Percentiles rank a stretch among this genome's conserved stretches.
Evolutionary conservation across 2,797 vertebrate species (phyloP).

Genomic region (Cottoperca gobio): DNA sequence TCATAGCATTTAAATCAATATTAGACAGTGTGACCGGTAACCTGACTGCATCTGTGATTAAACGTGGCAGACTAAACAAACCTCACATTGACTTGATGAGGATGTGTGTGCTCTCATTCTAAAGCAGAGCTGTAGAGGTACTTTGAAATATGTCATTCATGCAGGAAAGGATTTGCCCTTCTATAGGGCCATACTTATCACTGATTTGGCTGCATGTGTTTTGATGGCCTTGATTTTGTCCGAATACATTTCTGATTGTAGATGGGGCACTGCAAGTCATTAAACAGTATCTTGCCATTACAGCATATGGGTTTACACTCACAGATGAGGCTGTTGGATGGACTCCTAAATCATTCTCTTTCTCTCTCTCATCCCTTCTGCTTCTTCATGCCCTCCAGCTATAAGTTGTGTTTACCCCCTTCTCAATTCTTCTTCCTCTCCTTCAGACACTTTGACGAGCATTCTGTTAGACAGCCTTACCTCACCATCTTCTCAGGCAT

Average conservation of each 20-base stretch:
- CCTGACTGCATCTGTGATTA: conserved; percentile 15
- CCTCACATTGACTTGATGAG: conserved; percentile 3
- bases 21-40: conserved; percentile 24
- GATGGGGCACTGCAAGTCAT: conserved; percentile 26
- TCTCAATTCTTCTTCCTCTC: conserved; percentile 24
- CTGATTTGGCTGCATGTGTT: conserved; percentile 14
- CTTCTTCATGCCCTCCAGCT: conserved; percentile 47
- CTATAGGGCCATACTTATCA: background rate
- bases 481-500: background rate
- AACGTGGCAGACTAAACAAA: conserved; percentile 22
- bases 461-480: background rate
- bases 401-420: conserved; percentile 39
- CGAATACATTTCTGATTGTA: conserved; percentile 39
- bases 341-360: conserved; percentile 46
- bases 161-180: background rate
- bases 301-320: conserved; percentile 59
- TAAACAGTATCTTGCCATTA: conserved; percentile 41
- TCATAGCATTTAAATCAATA: conserved; percentile 24
- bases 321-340: conserved; percentile 58
- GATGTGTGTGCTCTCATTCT: conserved; percentile 6
- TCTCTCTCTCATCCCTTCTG: conserved; percentile 47
- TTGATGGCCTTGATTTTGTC: conserved; percentile 7
- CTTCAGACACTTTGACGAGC: conserved; percentile 13
- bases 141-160: conserved; percentile 20
- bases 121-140: background rate